A percentile compares a stretch with the other conserved stretches of the same genome.
These are phyloP conservation scores for Pristionchus entomophagus DNA, from an alignment of 2,888 invertebrate genomes.

Conservation along the genomic window DNA sequence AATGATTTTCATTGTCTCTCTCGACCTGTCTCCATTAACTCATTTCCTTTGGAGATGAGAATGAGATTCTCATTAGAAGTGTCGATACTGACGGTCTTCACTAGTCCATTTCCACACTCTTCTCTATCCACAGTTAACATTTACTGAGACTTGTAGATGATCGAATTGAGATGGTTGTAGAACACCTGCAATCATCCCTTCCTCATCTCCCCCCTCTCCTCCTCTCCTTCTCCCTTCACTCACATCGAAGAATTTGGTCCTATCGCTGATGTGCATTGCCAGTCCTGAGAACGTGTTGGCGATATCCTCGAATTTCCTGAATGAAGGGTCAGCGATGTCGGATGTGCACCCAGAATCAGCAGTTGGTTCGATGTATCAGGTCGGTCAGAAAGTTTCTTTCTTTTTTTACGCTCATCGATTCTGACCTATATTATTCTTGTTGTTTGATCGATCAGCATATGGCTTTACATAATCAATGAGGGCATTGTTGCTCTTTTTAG, in stretches of 20 bases:
- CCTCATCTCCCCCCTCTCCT: background rate
- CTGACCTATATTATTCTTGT: no score
- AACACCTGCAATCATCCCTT: background rate
- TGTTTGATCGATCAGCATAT: no score
- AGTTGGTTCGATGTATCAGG: slow-evolving; percentile 59
- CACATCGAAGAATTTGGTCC: slow-evolving; percentile 45
- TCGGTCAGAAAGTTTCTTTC: no score
- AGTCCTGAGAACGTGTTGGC: slow-evolving; percentile 50
- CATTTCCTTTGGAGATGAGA: slow-evolving; percentile 16
- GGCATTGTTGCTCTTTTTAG: no score
- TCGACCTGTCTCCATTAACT: background rate
- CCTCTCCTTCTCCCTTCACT: background rate
- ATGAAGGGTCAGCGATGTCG: slow-evolving; percentile 55
- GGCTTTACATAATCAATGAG: no score
- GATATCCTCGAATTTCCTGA: slow-evolving; percentile 53
- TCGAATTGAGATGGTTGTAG: slow-evolving; percentile 20
- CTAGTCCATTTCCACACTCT: slow-evolving; percentile 41
- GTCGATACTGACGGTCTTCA: slow-evolving; percentile 7
- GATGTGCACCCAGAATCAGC: slow-evolving; percentile 12
- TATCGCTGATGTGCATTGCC: no score
- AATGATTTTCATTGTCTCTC: background rate
- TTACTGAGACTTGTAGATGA: slow-evolving; percentile 3
- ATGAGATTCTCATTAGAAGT: slow-evolving; percentile 32
- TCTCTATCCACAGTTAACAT: slow-evolving; percentile 39
- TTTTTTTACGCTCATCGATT: no score